Conservation (phyloP, 1,140 invertebrate genomes). For the Drosophila eugracilis region DNA sequence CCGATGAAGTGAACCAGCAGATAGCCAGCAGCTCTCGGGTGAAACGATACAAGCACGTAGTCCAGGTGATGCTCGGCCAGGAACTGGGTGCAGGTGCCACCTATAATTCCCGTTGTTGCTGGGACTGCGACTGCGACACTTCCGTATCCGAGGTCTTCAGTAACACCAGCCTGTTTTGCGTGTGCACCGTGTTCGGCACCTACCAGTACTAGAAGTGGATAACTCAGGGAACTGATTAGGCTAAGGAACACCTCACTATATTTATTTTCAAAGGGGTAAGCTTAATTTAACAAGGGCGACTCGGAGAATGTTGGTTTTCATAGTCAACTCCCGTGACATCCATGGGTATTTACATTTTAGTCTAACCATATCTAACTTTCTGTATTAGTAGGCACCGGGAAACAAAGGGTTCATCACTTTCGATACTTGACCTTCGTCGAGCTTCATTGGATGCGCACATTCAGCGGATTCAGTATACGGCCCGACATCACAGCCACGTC, state of each 20-base stretch:
- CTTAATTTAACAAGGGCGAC: neutral
- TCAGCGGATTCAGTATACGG: slow-evolving; percentile 92
- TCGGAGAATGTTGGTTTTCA: neutral
- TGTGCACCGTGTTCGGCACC: slow-evolving; percentile 68
- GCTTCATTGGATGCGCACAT: slow-evolving; percentile 89
- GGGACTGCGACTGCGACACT: slow-evolving; percentile 74
- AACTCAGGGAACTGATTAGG: slow-evolving; percentile 9
- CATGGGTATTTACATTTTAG: slow-evolving; percentile 50
- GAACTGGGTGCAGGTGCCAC: slow-evolving; percentile 64
- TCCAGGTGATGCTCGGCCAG: slow-evolving; percentile 73
- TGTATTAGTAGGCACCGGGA: slow-evolving; percentile 36
- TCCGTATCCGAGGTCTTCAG: slow-evolving; percentile 66
- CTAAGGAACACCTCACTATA: slow-evolving; percentile 21
- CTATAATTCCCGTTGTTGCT: slow-evolving; percentile 70
- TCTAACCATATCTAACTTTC: slow-evolving; percentile 24
- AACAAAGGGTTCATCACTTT: slow-evolving; percentile 58
- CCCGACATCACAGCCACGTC: slow-evolving; percentile 91
- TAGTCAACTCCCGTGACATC: neutral
- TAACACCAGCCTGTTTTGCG: slow-evolving; percentile 70
- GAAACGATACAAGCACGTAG: slow-evolving; percentile 71
- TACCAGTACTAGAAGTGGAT: slow-evolving; percentile 59
- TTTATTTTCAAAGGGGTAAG: slow-evolving; percentile 60
- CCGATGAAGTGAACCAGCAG: slow-evolving; percentile 67
- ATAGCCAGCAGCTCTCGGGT: slow-evolving; percentile 61
- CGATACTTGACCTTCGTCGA: slow-evolving; percentile 63